Evolutionary conservation across 1,140 invertebrate genomes (phyloP), one percentile per base, ranked within the genome.

Genomic region (Hyposmocoma kahamanoa): DNA sequence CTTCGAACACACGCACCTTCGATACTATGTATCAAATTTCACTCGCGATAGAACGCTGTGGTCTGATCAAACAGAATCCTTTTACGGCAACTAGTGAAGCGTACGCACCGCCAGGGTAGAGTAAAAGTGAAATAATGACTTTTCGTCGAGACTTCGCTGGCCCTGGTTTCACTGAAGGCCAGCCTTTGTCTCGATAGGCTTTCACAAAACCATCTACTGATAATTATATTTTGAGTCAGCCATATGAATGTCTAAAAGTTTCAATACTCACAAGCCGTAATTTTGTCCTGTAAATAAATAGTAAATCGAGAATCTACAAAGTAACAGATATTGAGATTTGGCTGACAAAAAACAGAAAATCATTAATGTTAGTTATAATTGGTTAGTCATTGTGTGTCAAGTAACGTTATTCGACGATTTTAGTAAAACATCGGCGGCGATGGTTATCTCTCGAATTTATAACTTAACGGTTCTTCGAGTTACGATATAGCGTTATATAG

Each of bases 1-100:
- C n/a, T n/a, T n/a, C n/a, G n/a, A n/a, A n/a, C n/a, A n/a, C n/a
- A n/a, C 32, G 32, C 32, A 17, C 13, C 32, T 15, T 36, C 15
- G 10, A 36, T n/a, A 36, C 15, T 17, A 17, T 17, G 13, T 36
- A 36, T 36, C 32, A 36, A 36, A 17, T 47, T 49, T 46, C 42
- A 34, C 26, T 36, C 24, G 15, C 32, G 13, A 41, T 50, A 51
- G 71, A 77, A 77, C 72, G 69, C 54, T 50, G 57, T 60, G 66
- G 59, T 72, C 62, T 57, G 61, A 67, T 68, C 57, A 61, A 50
- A 41, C 21, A 24, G 47, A 20, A 15, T 28, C 24, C 61, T 61
- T 50, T 72, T 73, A 75, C 45, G 56, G 34, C 47, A 65, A 67
- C 67, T 69, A 74, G 54, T 72, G 64, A 72, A 67, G 70, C 72